A percentile compares a stretch with the other conserved stretches of the same genome.
phyloP scores from a whole-genome alignment of 2,888 invertebrate genomes.

The Heliconius cydno region DNA sequence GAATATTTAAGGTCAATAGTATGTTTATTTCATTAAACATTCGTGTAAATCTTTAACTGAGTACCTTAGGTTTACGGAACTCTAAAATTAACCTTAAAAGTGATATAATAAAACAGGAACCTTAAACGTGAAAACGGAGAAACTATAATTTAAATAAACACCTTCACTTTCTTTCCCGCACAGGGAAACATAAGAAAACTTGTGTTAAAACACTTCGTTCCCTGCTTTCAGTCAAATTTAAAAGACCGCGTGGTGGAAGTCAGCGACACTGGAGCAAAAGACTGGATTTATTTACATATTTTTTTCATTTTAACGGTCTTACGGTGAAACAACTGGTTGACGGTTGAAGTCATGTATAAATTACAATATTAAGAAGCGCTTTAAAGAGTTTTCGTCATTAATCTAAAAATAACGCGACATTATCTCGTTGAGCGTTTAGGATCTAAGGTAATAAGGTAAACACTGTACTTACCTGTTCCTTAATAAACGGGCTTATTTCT shows the following conservation, averaged over 20 bases:
- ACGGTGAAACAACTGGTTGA: background rate
- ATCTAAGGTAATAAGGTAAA: constrained; percentile 44
- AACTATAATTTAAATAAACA: no score
- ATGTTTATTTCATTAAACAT: constrained; percentile 30
- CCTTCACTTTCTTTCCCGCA: background rate
- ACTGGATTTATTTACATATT: background rate
- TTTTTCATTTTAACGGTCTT: background rate
- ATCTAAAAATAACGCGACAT: constrained; percentile 45
- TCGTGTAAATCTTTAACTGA: background rate
- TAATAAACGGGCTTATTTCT: constrained; percentile 41
- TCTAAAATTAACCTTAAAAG: background rate
- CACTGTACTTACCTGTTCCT: constrained; percentile 29
- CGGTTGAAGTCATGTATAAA: background rate
- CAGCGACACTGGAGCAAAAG: no score
- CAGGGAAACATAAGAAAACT: background rate
- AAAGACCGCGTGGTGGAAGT: no score
- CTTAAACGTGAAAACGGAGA: no score
- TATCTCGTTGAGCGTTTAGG: constrained; percentile 40
- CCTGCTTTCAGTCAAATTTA: background rate
- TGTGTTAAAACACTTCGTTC: background rate
- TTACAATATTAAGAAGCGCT: background rate
- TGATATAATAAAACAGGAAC: background rate
- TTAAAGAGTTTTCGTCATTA: constrained; percentile 17
- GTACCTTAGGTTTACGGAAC: background rate
- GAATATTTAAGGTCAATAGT: constrained; percentile 53